Evolutionary conservation across 2,888 invertebrate species (phyloP), one percentile per base, ranked within the genome.

Genomic region (Camptogramma bilineatum): DNA sequence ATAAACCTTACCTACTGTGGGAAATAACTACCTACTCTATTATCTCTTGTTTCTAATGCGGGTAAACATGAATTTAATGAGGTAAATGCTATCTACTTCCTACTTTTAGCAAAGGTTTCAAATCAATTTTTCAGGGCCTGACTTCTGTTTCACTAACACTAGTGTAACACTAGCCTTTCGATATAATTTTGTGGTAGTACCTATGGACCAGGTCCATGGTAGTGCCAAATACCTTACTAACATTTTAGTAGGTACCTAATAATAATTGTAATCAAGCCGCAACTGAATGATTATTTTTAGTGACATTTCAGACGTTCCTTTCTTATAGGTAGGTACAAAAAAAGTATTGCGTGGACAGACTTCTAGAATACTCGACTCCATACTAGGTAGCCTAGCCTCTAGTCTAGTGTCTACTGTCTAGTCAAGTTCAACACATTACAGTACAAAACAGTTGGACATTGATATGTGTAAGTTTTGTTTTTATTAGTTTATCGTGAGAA

Each of bases 401-500:
- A 39, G 13, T 3, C 13, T 13, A 13, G n/a, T n/a, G 13, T 13
- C 34, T 10, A 13, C 13, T 39, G 3, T 4, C 34, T 13, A 39
- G 34, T 39, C 34, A 39, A 39, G 34, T 47, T 10, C 46, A 18
- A 10, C 7, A 18, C 21, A 21, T 21, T 28, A 9, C 21, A 21
- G 2, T 28, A 9, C 34, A 13, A 39, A 13, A 34, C n/a, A 53
- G 53, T 16, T 39, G 21, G 21, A 0, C 53, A 24, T 61, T 62
- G 68, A 68, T 67, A 68, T 61, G 70, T 54, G 61, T 13, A 28
- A 64, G 39, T 68, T 62, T 72, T 71, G 64, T 68, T 73, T 72
- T 76, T 68, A 21, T 73, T 71, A 55, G n/a, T 63, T 68, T 66
- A 58, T 69, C 65, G 46, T 57, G 66, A 65, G 60, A 72, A 71